Base-by-base conservation (phyloP, 2,113 vertebrate genomes). In the Stegostoma tigrinum region DNA sequence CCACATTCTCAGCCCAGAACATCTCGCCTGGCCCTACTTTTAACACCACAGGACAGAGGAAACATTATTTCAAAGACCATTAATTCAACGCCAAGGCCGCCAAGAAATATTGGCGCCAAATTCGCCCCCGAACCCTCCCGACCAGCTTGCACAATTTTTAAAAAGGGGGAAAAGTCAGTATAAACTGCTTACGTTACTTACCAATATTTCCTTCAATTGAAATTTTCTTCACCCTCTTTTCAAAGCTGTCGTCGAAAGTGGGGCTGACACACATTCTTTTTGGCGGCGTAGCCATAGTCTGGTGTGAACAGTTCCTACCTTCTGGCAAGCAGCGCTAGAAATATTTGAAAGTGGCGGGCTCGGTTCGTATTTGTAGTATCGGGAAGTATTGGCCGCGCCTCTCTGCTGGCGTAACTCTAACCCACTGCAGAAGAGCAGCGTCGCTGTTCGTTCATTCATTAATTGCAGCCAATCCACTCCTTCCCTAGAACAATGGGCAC, bases 181-280 rank as follows among this genome's bases (percentile, higher is more conserved):
- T 12, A 30, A 15, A 14, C 27, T 8, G 5, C 5, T 27, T 27
- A 45, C 14, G 30, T 95, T 23, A 96, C 98, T 98, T 90, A 98
- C 98, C 98, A 87, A 98, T 99, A 72, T 98, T 98, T 12, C 98
- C 98, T 96, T 98, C 98, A 48, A 98, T 98, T 0, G 98, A 98
- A 14, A 98, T 55, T 67, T 98, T 98, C 96, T 96, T 97, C 8
- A 96, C 96, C 85, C 97, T 97, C 86, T 98, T 98, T 66, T 97
- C 96, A 93, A 97, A 97, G 95, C 97, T 98, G 96, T 95, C 96
- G 95, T 98, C 96, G 48, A 97, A 96, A 5, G 61, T 1, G 1
- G 96, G 95, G 15, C 96, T 96, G 42, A 24, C 64, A 96, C 97
- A 97, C 23, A 7, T 96, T 96, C 97, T 97, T 95, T 98, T 98